Evolutionary conservation across 2,888 invertebrate genomes (phyloP).

Genomic region (Erebia ligea): DNA sequence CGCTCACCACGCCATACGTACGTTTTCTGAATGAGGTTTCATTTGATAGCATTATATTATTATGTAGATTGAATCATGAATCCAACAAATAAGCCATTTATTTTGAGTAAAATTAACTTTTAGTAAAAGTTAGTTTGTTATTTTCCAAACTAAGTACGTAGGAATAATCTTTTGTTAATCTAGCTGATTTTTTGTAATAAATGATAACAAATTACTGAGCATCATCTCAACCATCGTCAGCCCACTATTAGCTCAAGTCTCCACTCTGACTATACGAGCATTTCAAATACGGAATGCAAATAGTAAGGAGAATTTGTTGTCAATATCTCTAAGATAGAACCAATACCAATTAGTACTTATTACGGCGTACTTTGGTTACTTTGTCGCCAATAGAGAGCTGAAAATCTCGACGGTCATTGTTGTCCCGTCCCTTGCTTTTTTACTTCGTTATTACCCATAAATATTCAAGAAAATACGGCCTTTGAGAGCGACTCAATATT

Average conservation of each 20-base stretch:
- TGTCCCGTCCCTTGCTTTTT: conserved; percentile 51
- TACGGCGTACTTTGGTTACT: conserved; percentile 20
- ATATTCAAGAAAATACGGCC: conserved; percentile 65
- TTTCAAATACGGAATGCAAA: no score
- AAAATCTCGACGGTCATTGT: conserved; percentile 28
- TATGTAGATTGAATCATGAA: conserved; percentile 11
- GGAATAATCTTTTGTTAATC: no score
- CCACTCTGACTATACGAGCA: no score
- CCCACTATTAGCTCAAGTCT: no score
- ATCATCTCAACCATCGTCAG: no score
- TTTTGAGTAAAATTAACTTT: background rate
- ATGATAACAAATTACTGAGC: no score
- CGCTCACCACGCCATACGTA: conserved; percentile 62
- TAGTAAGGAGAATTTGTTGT: conserved; percentile 41
- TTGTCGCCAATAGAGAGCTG: conserved; percentile 26
- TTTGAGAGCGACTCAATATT: conserved; percentile 61
- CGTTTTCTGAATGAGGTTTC: conserved; percentile 78
- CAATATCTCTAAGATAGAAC: conserved; percentile 46
- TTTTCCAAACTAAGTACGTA: background rate
- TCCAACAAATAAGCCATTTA: background rate
- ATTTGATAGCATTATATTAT: conserved; percentile 55
- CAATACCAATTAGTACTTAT: conserved; percentile 35
- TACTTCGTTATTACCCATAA: conserved; percentile 62
- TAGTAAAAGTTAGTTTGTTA: no score
- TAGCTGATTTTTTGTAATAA: no score